phyloP scores from a whole-genome alignment of 2,113 vertebrate species.

The Stercorarius parasiticus region DNA sequence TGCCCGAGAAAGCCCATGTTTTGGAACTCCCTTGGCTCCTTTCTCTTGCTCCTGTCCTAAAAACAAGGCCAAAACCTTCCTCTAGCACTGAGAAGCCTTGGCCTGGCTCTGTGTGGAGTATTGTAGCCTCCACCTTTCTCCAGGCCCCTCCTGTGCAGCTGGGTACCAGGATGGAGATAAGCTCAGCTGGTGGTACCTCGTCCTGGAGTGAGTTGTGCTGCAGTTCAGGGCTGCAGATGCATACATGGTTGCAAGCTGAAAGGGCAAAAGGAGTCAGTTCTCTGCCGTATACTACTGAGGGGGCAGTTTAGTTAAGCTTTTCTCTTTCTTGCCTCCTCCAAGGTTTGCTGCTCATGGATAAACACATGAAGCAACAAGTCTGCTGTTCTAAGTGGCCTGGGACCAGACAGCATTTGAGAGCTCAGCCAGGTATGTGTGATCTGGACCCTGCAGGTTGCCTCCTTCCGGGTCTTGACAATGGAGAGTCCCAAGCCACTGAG shows the following conservation, averaged over 20 bases:
- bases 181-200: neutral
- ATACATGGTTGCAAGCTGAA: neutral
- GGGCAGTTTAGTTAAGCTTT: neutral
- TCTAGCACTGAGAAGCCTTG: neutral
- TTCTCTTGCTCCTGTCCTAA: neutral
- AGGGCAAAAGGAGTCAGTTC: neutral
- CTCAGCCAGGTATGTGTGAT: neutral
- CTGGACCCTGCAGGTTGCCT: neutral
- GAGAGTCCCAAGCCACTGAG: neutral
- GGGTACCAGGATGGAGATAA: neutral
- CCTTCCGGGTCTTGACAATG: neutral
- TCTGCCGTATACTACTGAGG: neutral
- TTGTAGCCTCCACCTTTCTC: neutral
- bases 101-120: neutral
- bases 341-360: neutral
- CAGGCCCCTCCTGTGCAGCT: neutral
- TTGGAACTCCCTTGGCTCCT: neutral
- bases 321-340: neutral
- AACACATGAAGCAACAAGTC: neutral
- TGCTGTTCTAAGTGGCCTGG: neutral
- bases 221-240: neutral
- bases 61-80: neutral
- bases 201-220: neutral
- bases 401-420: fast-evolving
- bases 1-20: neutral